Evolutionary conservation across 2,113 vertebrate genomes (phyloP), one percentile per base, ranked within the genome.

Genomic region (Odocoileus hemionus): DNA sequence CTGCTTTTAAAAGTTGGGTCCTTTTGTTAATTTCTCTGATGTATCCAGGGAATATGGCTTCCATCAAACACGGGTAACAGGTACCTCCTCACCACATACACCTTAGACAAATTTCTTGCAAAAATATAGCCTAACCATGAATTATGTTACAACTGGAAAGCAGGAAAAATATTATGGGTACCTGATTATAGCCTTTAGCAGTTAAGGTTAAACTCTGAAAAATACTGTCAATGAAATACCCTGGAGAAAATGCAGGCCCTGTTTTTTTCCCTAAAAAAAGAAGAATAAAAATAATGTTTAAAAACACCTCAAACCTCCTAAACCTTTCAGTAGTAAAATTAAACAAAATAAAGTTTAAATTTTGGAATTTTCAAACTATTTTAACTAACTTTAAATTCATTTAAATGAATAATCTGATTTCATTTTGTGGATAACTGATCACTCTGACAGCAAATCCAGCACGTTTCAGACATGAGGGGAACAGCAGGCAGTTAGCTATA

Each of bases 361-460:
- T 60, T 25, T 82, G 94, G 64, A 70, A 88, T 60, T 96, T 83
- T 84, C 14, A 39, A 61, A 67, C 74, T 89, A 96, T 79, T 87
- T 80, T 90, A 96, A 86, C 30, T 85, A 92, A 94, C 36, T 92
- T 96, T 64, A 94, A 86, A 88, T 94, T 80, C 83, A 85, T 95
- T 87, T 47, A 93, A 92, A 87, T 89, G 21, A 96, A 76, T 39
- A 94, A 21, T 61, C 15, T 92, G 57, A 84, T 76, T 84, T 96
- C 30, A 60, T 33, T 92, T 95, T 94, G 12, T 80, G 74, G 89
- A 39, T 74, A 84, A 61, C 7, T 95, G 52, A 91, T 76, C 47
- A 79, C 26, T 67, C 74, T 89, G 55, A 43, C 50, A 95, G 55
- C 89, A 95, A 89, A 83, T 57, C 28, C 54, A 95, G 61, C 47